Conservation (phyloP, 2,797 vertebrate species). For the Loriculus beryllinus region DNA sequence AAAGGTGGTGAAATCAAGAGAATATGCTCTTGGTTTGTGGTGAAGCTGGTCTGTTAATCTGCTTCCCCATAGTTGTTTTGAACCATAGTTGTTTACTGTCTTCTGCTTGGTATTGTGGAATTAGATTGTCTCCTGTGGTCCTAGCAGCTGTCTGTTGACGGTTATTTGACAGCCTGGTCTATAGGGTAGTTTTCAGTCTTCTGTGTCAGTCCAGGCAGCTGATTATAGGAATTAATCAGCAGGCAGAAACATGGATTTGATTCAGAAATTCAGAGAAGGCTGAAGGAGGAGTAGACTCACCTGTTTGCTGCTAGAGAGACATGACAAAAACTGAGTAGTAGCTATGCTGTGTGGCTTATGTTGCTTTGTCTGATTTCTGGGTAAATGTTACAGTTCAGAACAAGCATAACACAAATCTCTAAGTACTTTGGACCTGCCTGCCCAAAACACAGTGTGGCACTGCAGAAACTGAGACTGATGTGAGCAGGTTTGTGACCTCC, state of each 20-base stretch:
- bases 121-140: not conserved
- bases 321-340: not conserved
- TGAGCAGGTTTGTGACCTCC: not conserved
- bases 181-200: not conserved
- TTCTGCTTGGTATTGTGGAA: not conserved
- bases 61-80: not conserved
- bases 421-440: not conserved
- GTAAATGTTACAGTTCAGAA: not conserved
- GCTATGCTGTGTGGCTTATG: not conserved
- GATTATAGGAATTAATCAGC: not conserved
- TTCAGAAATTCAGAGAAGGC: not conserved
- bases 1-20: not conserved
- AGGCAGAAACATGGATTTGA: not conserved
- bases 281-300: not conserved
- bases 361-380: not conserved
- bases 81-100: not conserved
- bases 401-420: not conserved
- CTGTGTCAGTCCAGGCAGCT: not conserved
- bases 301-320: not conserved
- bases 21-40: not conserved
- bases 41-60: not conserved
- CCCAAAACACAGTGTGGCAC: not conserved
- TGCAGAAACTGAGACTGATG: fast-evolving
- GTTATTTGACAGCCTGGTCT: not conserved
- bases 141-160: not conserved